Evolutionary conservation across 2,797 vertebrate genomes (phyloP).

Genomic region (Oreonectes daqikongensis): DNA sequence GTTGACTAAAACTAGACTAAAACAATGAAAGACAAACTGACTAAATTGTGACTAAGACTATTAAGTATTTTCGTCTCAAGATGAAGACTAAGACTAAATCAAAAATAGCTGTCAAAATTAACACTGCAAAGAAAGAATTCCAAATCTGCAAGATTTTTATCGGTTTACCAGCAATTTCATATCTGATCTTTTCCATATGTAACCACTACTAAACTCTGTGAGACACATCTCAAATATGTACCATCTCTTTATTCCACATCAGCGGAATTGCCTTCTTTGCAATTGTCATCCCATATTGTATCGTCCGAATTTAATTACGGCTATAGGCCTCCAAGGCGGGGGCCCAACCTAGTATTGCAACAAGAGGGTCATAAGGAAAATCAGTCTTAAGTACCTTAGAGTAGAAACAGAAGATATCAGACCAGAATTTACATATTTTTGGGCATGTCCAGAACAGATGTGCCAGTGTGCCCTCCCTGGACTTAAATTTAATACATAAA

Average conservation of each 20-base stretch:
- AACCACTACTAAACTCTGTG: too few species aligned
- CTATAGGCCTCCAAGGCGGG: too few species aligned
- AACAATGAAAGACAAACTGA: too few species aligned
- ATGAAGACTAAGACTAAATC: too few species aligned
- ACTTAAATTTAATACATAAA: constrained; percentile 1
- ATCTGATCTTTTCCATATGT: constrained; percentile 1
- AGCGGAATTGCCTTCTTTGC: too few species aligned
- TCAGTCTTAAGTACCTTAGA: neutral
- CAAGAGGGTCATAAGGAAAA: neutral
- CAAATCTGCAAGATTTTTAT: neutral
- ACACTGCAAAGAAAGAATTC: too few species aligned
- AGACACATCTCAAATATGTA: too few species aligned
- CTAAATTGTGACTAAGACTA: too few species aligned
- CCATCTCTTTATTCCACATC: too few species aligned
- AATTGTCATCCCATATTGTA: neutral
- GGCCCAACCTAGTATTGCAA: neutral
- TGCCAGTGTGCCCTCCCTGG: neutral
- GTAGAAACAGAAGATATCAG: neutral
- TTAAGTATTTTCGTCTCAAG: too few species aligned
- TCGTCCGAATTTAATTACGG: neutral
- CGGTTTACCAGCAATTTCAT: neutral
- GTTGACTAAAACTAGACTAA: too few species aligned
- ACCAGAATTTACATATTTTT: neutral
- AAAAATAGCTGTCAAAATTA: too few species aligned
- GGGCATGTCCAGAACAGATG: neutral